Percentiles rank a stretch among this genome's conserved stretches.
Evolutionary conservation across 2,888 invertebrate genomes (phyloP).

Genomic region (Limnephilus rhombicus): DNA sequence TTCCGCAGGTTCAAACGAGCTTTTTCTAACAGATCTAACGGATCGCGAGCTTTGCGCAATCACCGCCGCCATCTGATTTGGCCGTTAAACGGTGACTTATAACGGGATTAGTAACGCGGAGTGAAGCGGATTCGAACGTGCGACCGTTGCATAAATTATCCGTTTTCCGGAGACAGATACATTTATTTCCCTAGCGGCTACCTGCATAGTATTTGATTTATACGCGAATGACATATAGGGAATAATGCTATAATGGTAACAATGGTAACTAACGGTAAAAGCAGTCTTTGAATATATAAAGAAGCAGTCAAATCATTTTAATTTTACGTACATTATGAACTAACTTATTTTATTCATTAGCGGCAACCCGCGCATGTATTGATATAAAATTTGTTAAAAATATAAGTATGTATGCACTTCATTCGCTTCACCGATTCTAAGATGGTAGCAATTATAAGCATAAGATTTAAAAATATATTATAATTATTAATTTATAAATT

Average conservation of each 20-base stretch:
- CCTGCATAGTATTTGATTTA: background rate
- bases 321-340: no score
- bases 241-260: background rate
- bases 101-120: slow-evolving; percentile 59
- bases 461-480: no score
- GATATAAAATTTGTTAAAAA: no score
- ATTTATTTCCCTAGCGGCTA: background rate
- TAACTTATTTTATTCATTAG: no score
- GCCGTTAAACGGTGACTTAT: slow-evolving; percentile 64
- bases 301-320: no score
- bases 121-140: slow-evolving; percentile 53
- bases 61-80: slow-evolving; percentile 59
- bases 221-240: background rate
- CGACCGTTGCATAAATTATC: slow-evolving; percentile 37
- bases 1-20: slow-evolving; percentile 56
- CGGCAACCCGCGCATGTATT: no score
- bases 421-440: no score
- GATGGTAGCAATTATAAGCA: no score
- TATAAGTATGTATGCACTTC: no score
- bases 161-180: background rate
- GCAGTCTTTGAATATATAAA: no score
- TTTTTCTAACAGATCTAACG: slow-evolving; percentile 57
- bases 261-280: no score
- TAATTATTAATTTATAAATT: no score
- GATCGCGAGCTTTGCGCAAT: slow-evolving; percentile 50